Conservation (phyloP, 1,140 invertebrate genomes). For the Magallana ariakensis region DNA sequence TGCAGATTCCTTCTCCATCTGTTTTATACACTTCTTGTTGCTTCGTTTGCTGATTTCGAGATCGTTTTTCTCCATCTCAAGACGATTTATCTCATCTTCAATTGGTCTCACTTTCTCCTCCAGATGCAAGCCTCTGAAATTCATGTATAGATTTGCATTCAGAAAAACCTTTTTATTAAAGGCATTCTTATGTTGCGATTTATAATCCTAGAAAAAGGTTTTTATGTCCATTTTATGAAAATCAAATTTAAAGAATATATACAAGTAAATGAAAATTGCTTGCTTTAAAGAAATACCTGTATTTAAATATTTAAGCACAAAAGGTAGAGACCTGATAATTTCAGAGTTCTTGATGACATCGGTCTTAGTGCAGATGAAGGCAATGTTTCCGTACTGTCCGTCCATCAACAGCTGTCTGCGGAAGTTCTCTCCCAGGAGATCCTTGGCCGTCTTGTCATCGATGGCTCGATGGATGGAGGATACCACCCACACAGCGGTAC, state of each 20-base stretch:
- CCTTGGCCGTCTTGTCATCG: conserved; percentile 67
- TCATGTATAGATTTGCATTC: not conserved
- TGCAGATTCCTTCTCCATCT: conserved; percentile 10
- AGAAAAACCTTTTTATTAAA: too few relatives aligned
- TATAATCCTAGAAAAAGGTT: too few relatives aligned
- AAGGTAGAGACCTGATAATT: conserved; percentile 60
- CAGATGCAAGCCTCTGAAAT: conserved; percentile 10
- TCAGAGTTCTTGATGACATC: conserved; percentile 66
- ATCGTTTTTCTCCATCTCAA: conserved; percentile 52
- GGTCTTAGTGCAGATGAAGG: conserved; percentile 71
- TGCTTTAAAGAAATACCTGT: not conserved
- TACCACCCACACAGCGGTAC: conserved; percentile 67
- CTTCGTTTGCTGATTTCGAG: not conserved
- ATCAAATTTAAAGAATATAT: not conserved
- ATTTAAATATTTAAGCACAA: not conserved
- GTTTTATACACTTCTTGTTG: conserved; percentile 39
- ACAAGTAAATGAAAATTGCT: not conserved
- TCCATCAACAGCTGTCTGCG: conserved; percentile 71
- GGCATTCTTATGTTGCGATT: too few relatives aligned
- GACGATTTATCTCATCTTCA: conserved; percentile 43
- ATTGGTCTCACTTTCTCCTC: conserved; percentile 42
- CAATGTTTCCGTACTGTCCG: conserved; percentile 69
- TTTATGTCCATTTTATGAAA: too few relatives aligned
- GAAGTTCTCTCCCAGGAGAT: conserved; percentile 68
- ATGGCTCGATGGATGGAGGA: conserved; percentile 67